Base-by-base conservation (phyloP, 2,888 invertebrate species). In the Galeopsomyia nigrocyanea region DNA sequence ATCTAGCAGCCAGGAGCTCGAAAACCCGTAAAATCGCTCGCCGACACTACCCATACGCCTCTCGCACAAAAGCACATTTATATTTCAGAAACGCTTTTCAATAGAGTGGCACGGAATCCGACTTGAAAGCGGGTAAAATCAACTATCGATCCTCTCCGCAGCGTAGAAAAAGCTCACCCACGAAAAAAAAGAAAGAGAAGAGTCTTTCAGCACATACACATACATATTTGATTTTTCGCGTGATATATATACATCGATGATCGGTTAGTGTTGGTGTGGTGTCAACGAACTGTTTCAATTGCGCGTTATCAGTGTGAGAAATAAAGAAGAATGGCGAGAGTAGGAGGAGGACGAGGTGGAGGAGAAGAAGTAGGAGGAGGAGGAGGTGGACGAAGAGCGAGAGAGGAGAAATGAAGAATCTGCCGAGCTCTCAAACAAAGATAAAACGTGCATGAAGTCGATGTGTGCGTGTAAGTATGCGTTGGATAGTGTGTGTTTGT, bases 361-460 rank as follows among this genome's bases (percentile, higher is more conserved):
- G 50, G 26, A 26, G 26, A 26, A 5, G 5, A 5, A 26, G 71
- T 62, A 57, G 64, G 55, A 49, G 31, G 39, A 14, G 69, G 21
- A 71, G 68, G 67, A 67, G 57, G 73, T 61, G 56, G 39, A 39
- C 39, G 39, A 39, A 13, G 7, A 39, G 63, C 51, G 55, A 75
- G 60, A 63, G 69, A 68, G 62, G 53, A 72, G 63, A 76, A 70
- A 76, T 73, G 77, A 75, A 73, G 75, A 74, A 65, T 69, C 61
- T 56, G 39, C 49, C 22, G 49, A 10, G 50, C 10, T 47, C 13
- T 39, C 68, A 47, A 69, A 73, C 73, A 69, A 73, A 69, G 73
- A 73, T 73, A 73, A 73, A 73, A 68, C 56, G 21, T 22, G 39
- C 39, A 39, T 39, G 49, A 58, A 65, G 53, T 39, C 64, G 58